Percentiles rank a stretch among this genome's conserved stretches.
Conservation (phyloP, 2,113 vertebrate genomes). For the Ptyas mucosa region DNA sequence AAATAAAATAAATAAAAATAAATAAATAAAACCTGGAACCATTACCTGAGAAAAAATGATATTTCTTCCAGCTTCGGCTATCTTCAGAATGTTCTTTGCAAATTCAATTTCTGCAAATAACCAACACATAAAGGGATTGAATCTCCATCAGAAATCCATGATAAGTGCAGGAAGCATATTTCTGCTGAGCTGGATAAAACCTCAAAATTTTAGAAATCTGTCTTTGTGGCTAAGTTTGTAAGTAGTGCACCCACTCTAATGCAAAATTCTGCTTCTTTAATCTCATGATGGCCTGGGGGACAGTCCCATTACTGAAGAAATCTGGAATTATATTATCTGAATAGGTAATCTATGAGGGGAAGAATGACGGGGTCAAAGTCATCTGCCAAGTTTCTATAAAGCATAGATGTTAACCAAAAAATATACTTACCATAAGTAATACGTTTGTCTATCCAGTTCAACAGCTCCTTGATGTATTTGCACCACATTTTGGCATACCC, state of each 20-base stretch:
- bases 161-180: background rate
- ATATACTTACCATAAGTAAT: constrained; percentile 76
- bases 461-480: constrained; percentile 88
- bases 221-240: background rate
- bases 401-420: background rate
- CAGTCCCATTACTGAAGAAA: background rate
- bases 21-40: no score
- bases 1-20: no score
- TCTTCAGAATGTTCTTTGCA: constrained; percentile 81
- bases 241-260: background rate
- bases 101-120: constrained; percentile 67
- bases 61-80: constrained; percentile 76
- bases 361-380: background rate
- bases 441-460: constrained; percentile 88
- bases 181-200: background rate
- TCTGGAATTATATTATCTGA: background rate
- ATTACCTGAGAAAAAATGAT: constrained; percentile 79
- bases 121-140: background rate
- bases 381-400: background rate
- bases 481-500: constrained; percentile 90
- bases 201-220: background rate
- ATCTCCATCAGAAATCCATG: background rate
- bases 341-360: background rate
- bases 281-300: background rate
- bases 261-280: background rate